phyloP scores from a whole-genome alignment of 2,888 invertebrate species.

The Nephrotoma appendiculata region DNA sequence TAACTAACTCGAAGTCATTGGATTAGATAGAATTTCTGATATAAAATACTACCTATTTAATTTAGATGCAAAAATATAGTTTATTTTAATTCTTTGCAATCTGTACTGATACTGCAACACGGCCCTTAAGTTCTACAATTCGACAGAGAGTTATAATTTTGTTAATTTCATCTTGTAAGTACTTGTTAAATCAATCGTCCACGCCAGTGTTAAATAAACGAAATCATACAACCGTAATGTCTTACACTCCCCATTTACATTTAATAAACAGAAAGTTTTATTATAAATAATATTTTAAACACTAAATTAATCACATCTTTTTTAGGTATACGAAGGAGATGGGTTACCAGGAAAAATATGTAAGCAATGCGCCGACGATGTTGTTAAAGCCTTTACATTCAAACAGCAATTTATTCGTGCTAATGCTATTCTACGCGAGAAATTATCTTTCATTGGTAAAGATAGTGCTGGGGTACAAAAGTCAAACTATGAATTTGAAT shows the following conservation, averaged over 20 bases:
- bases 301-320: not conserved
- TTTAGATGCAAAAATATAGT: too few relatives aligned
- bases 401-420: slow-evolving; percentile 21
- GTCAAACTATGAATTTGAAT: not conserved
- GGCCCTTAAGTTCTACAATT: too few relatives aligned
- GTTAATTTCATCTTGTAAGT: too few relatives aligned
- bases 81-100: too few relatives aligned
- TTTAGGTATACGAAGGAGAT: slow-evolving; percentile 19
- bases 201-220: not conserved
- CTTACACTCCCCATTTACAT: not conserved
- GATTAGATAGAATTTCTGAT: too few relatives aligned
- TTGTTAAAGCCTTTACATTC: slow-evolving; percentile 21
- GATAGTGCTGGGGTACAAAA: not conserved
- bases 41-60: too few relatives aligned
- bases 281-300: not conserved
- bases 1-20: too few relatives aligned
- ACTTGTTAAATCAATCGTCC: too few relatives aligned
- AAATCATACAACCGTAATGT: not conserved
- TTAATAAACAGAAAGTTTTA: not conserved
- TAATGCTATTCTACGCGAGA: slow-evolving; percentile 19
- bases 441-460: slow-evolving; percentile 8
- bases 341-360: slow-evolving; percentile 23
- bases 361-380: slow-evolving; percentile 17
- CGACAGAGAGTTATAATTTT: too few relatives aligned
- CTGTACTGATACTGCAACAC: too few relatives aligned